Evolutionary conservation across 2,797 vertebrate genomes (phyloP).

Genomic region (Hypotaenidia okinawae): DNA sequence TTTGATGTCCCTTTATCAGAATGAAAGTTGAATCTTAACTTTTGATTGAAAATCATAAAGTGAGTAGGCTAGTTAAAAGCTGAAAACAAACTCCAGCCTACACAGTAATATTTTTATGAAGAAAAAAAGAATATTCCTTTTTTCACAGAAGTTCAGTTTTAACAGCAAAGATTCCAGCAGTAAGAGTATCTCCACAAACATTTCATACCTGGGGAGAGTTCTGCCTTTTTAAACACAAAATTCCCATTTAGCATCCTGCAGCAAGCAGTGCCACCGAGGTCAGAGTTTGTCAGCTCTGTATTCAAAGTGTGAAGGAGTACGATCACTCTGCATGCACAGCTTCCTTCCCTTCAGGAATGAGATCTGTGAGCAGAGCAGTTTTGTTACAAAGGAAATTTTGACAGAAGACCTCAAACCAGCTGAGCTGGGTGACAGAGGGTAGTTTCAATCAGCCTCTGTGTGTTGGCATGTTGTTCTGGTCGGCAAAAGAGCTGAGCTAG

Average conservation of each 20-base stretch:
- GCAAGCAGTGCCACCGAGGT: not conserved
- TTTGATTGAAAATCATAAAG: not conserved
- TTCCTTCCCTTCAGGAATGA: not conserved
- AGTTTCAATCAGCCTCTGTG: accelerated
- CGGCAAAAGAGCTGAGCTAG: not conserved
- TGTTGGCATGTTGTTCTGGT: not conserved
- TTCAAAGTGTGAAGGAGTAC: not conserved
- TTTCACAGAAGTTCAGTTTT: not conserved
- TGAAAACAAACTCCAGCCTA: not conserved
- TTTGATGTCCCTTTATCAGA: not conserved
- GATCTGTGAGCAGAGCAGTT: not conserved
- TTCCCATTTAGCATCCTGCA: not conserved
- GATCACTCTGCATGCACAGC: not conserved
- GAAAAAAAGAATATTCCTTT: not conserved
- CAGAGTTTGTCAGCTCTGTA: not conserved
- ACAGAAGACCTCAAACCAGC: not conserved
- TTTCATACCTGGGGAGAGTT: not conserved
- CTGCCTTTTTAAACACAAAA: not conserved
- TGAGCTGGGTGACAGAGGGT: not conserved
- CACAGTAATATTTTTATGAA: not conserved
- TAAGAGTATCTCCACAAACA: not conserved
- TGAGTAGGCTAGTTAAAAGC: not conserved
- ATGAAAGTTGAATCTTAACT: not conserved
- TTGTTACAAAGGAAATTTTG: not conserved
- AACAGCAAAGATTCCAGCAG: not conserved